Evolutionary conservation across 1,140 invertebrate species (phyloP).

Genomic region (Heterodera carotae): DNA sequence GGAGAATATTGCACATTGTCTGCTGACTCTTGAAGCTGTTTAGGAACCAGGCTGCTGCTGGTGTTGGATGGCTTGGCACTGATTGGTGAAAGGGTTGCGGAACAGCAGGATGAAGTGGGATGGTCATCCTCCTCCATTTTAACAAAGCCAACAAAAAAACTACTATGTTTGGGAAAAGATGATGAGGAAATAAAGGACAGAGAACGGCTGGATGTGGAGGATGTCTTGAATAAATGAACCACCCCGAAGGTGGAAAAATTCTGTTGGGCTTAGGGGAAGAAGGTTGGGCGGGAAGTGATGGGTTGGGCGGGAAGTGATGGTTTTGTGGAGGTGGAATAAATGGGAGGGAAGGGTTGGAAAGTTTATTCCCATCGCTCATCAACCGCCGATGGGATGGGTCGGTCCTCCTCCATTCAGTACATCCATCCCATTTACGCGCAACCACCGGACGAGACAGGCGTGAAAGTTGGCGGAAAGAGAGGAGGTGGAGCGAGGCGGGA

Average conservation of each 20-base stretch:
- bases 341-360: neutral
- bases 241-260: neutral
- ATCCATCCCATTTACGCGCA: slow-evolving; percentile 2
- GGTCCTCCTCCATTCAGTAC: neutral
- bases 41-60: neutral
- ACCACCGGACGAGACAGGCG: neutral
- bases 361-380: neutral
- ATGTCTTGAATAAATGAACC: neutral
- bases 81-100: too few relatives aligned
- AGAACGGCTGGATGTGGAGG: too few relatives aligned
- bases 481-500: neutral
- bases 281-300: neutral
- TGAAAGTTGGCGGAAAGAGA: neutral
- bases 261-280: neutral
- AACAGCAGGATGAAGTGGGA: too few relatives aligned
- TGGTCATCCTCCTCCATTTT: too few relatives aligned
- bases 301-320: neutral
- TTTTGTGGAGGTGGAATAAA: neutral
- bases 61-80: too few relatives aligned
- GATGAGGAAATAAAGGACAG: too few relatives aligned
- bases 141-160: too few relatives aligned
- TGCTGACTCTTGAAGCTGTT: neutral
- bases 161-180: too few relatives aligned
- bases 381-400: neutral
- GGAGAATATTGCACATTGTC: too few relatives aligned